phyloP scores from a whole-genome alignment of 2,888 invertebrate genomes.

The Xanthostigma xanthostigma region DNA sequence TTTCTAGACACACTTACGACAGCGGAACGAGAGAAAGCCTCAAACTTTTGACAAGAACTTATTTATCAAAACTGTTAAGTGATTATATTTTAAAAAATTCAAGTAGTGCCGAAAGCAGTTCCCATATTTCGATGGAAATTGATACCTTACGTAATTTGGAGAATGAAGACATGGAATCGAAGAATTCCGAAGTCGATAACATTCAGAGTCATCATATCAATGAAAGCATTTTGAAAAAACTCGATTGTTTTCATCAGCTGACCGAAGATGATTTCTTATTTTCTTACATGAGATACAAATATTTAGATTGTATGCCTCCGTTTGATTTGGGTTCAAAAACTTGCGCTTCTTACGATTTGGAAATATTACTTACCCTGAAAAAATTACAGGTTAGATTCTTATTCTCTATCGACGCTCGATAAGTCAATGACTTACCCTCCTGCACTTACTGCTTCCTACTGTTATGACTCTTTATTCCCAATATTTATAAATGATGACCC shows the following conservation, averaged over 20 bases:
- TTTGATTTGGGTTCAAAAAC: conserved; percentile 18
- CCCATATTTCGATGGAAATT: background rate
- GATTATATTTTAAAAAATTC: background rate
- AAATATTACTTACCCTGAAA: background rate
- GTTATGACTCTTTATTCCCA: background rate
- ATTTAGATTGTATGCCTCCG: conserved; percentile 35
- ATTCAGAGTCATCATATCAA: background rate
- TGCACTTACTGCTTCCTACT: too few relatives aligned
- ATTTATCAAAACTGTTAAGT: conserved; percentile 28
- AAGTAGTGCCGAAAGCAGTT: background rate
- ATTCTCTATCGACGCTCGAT: background rate
- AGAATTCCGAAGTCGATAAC: background rate
- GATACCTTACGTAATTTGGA: background rate
- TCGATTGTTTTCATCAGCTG: conserved; percentile 1
- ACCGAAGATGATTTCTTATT: conserved; percentile 28
- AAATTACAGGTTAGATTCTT: background rate
- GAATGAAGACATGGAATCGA: background rate
- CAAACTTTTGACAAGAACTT: conserved; percentile 44
- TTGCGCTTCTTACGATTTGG: background rate
- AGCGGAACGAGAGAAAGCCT: conserved; percentile 36
- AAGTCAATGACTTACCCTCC: too few relatives aligned
- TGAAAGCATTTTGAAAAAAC: background rate
- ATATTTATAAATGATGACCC: background rate
- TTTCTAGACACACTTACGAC: conserved; percentile 26
- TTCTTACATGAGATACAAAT: conserved; percentile 28